Percentiles rank a stretch among this genome's conserved stretches.
phyloP scores from a whole-genome alignment of 2,113 vertebrate genomes.

The Carlito syrichta region DNA sequence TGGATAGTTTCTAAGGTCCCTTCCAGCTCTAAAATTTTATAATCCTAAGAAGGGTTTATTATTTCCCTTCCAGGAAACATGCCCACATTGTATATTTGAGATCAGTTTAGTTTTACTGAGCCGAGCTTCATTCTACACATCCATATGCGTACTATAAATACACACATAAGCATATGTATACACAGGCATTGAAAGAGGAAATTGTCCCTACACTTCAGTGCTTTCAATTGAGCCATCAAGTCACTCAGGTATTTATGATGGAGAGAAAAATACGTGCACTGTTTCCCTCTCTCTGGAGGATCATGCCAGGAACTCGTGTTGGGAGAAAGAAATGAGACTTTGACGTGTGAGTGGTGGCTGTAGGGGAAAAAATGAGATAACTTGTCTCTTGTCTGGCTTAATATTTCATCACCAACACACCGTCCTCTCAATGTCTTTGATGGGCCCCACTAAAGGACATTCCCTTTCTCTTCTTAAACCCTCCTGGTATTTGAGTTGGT shows the following conservation, averaged over 20 bases:
- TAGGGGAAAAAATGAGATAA: neutral
- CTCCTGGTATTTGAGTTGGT: neutral
- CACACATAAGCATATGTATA: conserved; percentile 16
- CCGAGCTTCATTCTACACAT: conserved; percentile 34
- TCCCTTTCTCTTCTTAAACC: neutral
- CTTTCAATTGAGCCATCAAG: conserved; percentile 72
- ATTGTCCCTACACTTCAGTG: conserved; percentile 59
- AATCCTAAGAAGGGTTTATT: conserved; percentile 20
- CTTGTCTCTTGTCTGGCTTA: neutral
- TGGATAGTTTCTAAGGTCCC: neutral
- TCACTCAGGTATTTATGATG: conserved; percentile 64
- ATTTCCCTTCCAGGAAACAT: conserved; percentile 48
- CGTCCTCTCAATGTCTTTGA: neutral
- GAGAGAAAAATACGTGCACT: conserved; percentile 59
- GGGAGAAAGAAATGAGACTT: conserved; percentile 7
- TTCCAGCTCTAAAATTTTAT: conserved; percentile 57
- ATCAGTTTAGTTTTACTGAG: conserved; percentile 42
- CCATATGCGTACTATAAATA: conserved; percentile 51
- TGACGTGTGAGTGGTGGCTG: neutral
- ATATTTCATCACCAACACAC: neutral
- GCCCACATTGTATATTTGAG: conserved; percentile 59
- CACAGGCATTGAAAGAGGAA: conserved; percentile 63
- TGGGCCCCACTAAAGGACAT: neutral
- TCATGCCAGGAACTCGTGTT: neutral
- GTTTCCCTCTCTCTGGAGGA: conserved; percentile 51